Conservation (phyloP, 2,113 vertebrate genomes). For the Gnathonemus longibarbis region DNA sequence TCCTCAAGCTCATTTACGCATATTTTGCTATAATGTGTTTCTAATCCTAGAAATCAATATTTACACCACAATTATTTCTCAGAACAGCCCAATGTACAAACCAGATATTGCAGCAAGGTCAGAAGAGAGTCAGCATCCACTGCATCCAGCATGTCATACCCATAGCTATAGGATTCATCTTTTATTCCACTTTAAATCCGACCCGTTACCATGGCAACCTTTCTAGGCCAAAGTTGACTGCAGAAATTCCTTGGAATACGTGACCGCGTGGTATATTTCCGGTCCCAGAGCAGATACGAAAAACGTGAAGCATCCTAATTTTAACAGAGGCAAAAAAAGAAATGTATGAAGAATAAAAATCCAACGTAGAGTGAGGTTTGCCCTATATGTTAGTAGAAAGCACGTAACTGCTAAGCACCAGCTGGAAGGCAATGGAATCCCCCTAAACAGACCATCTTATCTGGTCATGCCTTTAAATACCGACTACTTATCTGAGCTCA, state of each 20-base stretch:
- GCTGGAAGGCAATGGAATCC: background rate
- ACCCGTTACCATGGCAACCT: slow-evolving; percentile 65
- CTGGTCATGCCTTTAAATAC: background rate
- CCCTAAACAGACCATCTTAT: background rate
- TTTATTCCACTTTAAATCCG: slow-evolving; percentile 54
- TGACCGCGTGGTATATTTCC: background rate
- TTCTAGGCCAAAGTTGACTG: slow-evolving; percentile 49
- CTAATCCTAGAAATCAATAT: background rate
- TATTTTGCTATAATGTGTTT: background rate
- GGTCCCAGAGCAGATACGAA: background rate
- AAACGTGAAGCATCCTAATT: background rate
- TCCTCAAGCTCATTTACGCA: background rate
- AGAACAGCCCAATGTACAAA: slow-evolving; percentile 4
- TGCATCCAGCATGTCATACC: slow-evolving; percentile 18
- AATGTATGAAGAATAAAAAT: background rate
- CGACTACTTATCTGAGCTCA: background rate
- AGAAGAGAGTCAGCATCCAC: background rate
- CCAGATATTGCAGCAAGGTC: slow-evolving; percentile 18
- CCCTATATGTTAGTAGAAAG: background rate
- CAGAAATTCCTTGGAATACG: background rate
- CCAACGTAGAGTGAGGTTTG: background rate
- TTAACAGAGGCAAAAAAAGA: background rate
- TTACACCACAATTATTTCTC: background rate
- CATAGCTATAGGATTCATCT: slow-evolving; percentile 57
- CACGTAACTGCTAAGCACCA: background rate